Conservation (phyloP, 2,113 vertebrate species). For the Chaenogobius annularis region DNA sequence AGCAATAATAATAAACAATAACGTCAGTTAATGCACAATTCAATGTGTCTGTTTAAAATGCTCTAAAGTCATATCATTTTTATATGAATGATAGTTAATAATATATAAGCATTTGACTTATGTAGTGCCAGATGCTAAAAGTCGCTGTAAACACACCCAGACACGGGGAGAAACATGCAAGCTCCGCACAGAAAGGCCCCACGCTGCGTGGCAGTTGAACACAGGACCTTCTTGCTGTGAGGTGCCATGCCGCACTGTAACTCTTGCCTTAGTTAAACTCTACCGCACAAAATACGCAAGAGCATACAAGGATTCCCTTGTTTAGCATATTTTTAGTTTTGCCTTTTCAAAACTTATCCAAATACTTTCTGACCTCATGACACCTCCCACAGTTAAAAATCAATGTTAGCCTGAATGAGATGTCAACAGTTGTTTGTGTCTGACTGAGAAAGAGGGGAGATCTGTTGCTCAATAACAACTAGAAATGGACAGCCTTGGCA, state of each 20-base stretch:
- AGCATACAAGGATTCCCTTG: background rate
- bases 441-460: conserved; percentile 9
- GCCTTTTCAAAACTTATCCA: background rate
- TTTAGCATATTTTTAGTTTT: background rate
- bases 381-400: conserved; percentile 10
- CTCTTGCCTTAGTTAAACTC: background rate
- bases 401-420: conserved; percentile 25
- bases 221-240: too few relatives aligned
- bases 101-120: too few relatives aligned
- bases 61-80: too few relatives aligned
- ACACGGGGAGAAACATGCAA: too few relatives aligned
- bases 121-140: too few relatives aligned
- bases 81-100: too few relatives aligned
- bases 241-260: background rate
- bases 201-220: too few relatives aligned
- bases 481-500: conserved; percentile 21
- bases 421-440: conserved; percentile 6
- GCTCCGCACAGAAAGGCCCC: too few relatives aligned
- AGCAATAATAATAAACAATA: background rate
- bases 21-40: too few relatives aligned
- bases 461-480: background rate
- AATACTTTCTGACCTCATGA: conserved; percentile 11
- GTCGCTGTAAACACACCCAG: too few relatives aligned
- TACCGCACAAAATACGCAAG: background rate
- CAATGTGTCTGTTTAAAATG: too few relatives aligned